Evolutionary conservation across 2,797 vertebrate genomes (phyloP).

Genomic region (Prionace glauca): DNA sequence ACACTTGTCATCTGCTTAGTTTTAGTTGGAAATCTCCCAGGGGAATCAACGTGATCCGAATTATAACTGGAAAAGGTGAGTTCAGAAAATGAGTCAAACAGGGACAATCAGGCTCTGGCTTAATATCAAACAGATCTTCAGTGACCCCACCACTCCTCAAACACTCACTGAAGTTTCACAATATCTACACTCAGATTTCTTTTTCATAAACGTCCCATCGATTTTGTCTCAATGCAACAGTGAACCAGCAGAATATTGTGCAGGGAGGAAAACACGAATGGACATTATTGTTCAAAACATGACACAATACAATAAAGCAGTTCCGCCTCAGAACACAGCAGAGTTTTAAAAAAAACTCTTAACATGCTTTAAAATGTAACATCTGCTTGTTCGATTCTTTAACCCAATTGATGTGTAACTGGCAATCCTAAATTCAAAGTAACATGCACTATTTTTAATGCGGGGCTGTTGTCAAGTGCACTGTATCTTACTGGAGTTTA

Average conservation of each 20-base stretch:
- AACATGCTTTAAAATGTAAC: neutral
- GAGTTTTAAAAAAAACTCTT: neutral
- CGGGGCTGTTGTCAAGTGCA: neutral
- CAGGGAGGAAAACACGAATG: neutral
- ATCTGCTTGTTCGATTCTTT: neutral
- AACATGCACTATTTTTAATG: neutral
- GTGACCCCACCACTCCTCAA: neutral
- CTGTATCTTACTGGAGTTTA: neutral
- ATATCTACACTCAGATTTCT: neutral
- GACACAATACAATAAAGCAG: neutral
- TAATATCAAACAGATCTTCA: neutral
- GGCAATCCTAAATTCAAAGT: no score
- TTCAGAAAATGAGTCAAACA: neutral
- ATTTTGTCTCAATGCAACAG: neutral
- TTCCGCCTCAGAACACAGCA: neutral
- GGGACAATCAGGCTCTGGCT: no score
- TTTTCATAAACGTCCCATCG: neutral
- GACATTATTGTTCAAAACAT: neutral
- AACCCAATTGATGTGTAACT: neutral
- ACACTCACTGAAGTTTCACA: neutral
- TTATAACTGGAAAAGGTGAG: neutral
- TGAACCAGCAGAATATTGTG: neutral
- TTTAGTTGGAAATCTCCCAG: neutral
- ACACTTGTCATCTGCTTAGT: neutral
- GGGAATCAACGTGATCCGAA: neutral